A percentile compares a stretch with the other conserved stretches of the same genome.
phyloP scores from a whole-genome alignment of 2,888 invertebrate species.

The Eucera pruinosa region DNA sequence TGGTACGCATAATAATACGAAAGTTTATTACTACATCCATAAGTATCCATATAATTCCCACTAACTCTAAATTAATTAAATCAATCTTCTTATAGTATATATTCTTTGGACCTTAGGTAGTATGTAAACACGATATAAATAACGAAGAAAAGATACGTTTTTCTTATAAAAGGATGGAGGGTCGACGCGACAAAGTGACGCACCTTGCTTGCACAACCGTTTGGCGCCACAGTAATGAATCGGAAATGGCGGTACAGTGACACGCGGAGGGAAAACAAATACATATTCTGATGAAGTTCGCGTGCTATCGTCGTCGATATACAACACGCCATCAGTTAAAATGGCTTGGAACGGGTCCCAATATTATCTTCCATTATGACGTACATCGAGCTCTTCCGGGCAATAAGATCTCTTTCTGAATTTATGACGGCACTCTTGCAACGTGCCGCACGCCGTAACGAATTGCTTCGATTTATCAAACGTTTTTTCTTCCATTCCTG shows the following conservation, averaged over 20 bases:
- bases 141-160: too few relatives aligned
- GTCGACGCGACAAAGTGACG: too few relatives aligned
- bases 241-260: constrained; percentile 34
- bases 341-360: constrained; percentile 65
- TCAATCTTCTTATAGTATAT: too few relatives aligned
- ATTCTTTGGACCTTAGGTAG: too few relatives aligned
- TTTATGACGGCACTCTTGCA: constrained; percentile 64
- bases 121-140: too few relatives aligned
- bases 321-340: constrained; percentile 55
- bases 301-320: constrained; percentile 39
- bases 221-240: constrained; percentile 43
- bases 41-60: too few relatives aligned
- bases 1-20: too few relatives aligned
- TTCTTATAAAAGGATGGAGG: too few relatives aligned
- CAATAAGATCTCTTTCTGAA: constrained; percentile 70
- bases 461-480: constrained; percentile 69
- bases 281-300: constrained; percentile 62
- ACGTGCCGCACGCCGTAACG: constrained; percentile 47
- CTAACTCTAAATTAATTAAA: too few relatives aligned
- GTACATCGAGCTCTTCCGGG: constrained; percentile 67
- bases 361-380: constrained; percentile 74
- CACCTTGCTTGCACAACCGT: too few relatives aligned
- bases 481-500: constrained; percentile 50
- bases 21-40: too few relatives aligned
- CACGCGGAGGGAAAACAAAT: constrained; percentile 19